A percentile compares a stretch with the other conserved stretches of the same genome.
Conservation (phyloP, 2,797 vertebrate genomes). For the Microctenopoma steveboyesi region DNA sequence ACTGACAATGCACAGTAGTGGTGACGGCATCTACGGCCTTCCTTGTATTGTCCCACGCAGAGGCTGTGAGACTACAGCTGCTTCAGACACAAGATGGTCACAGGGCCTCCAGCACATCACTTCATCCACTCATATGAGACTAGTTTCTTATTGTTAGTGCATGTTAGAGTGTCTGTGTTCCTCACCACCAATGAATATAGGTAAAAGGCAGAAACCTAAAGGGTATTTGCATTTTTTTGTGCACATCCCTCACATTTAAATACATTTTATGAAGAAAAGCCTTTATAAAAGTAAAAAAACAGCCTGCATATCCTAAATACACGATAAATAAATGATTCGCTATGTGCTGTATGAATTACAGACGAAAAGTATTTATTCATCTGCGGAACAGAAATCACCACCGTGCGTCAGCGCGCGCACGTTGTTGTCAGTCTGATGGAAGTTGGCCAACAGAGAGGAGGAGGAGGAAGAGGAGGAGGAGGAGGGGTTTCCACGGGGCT, state of each 20-base stretch:
- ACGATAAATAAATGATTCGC: not conserved
- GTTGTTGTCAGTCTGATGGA: slow-evolving; percentile 50
- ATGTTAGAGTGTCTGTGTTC: not conserved
- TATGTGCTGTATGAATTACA: not conserved
- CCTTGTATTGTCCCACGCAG: slow-evolving; percentile 74
- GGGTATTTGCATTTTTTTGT: too few species aligned
- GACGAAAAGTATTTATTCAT: not conserved
- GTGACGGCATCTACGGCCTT: slow-evolving; percentile 71
- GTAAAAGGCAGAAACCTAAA: not conserved
- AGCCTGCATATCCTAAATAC: not conserved
- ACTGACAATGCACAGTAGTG: slow-evolving; percentile 70
- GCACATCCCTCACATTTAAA: not conserved
- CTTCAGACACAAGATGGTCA: slow-evolving; percentile 19
- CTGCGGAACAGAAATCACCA: slow-evolving; percentile 47
- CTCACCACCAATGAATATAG: not conserved
- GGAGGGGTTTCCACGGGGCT: slow-evolving; percentile 54
- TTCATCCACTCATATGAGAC: slow-evolving; percentile 7
- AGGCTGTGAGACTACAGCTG: slow-evolving; percentile 54
- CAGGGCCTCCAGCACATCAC: not conserved
- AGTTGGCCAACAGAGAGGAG: slow-evolving; percentile 28
- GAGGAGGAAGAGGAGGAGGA: slow-evolving; percentile 65
- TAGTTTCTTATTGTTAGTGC: not conserved
- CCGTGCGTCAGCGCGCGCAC: slow-evolving; percentile 37
- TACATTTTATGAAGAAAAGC: not conserved
- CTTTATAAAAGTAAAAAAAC: not conserved